Evolutionary conservation across 2,888 invertebrate genomes (phyloP), one percentile per base, ranked within the genome.

Genomic region (Ellobium chinense): DNA sequence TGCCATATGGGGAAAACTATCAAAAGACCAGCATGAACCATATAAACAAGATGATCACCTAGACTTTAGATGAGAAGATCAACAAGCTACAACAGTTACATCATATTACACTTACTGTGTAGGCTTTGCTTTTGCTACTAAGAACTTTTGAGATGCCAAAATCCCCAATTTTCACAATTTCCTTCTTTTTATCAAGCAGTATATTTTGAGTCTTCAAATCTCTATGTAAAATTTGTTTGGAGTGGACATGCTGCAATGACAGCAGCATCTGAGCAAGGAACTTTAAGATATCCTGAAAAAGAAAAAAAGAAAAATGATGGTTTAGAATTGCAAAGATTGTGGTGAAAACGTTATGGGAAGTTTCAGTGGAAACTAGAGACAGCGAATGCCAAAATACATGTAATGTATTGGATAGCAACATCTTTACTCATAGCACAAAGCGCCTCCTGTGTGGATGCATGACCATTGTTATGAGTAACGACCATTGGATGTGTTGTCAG

Each of bases 171-270:
- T 97, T 97, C 0, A 96, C 94, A 14, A 96, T 93, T 82, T 95
- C 94, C 2, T 95, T 95, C 85, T 95, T 94, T 85, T 94, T 94
- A 72, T 96, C 96, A 69, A 96, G 95, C 86, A 97, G 95, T 85
- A 97, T 96, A 92, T 97, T 97, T 92, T 96, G 96, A 9, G 96
- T 95, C 93, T 96, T 97, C 81, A 97, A 94, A 93, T 97, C 97
- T 87, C 97, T 94, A 91, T 97, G 97, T 72, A 97, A 95, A 78
- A 97, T 95, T 87, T 95, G 95, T 87, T 95, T 95, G 36, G 94
- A 94, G 91, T 97, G 97, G 69, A 97, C 96, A 89, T 97, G 96
- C 90, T 96, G 95, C 21, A 97, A 94, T 34, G 96, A 97, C 84
- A 96, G 93, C 56, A 96, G 93, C 85, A 97, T 94, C 94, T 97